phyloP scores from a whole-genome alignment of 2,888 invertebrate genomes.

The Cistogaster globosa region DNA sequence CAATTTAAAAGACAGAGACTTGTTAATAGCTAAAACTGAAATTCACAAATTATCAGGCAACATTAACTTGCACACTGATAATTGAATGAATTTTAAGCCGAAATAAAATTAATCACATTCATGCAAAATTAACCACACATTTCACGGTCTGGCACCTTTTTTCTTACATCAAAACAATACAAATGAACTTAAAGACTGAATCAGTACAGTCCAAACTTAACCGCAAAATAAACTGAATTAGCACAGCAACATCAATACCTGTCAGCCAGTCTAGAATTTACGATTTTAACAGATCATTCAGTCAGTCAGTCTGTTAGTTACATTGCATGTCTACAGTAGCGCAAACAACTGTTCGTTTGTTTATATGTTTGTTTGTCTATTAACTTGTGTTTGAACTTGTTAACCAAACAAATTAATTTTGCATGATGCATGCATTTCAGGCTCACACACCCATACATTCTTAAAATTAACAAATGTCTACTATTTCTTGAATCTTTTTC shows the following conservation, averaged over 20 bases:
- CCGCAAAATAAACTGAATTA: conserved; percentile 27
- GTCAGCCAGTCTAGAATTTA: conserved; percentile 60
- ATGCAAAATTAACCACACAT: conserved; percentile 52
- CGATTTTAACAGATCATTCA: conserved; percentile 59
- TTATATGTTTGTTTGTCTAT: conserved; percentile 4
- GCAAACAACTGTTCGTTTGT: conserved; percentile 7
- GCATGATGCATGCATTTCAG: conserved; percentile 50
- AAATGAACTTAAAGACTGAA: conserved; percentile 16
- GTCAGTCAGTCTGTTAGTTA: background rate
- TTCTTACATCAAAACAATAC: conserved; percentile 14
- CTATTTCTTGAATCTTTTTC: conserved; percentile 30
- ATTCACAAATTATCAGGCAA: no score
- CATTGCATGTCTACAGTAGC: conserved; percentile 15
- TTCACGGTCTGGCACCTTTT: conserved; percentile 54
- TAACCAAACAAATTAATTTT: conserved; percentile 67
- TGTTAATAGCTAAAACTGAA: no score
- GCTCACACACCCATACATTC: background rate
- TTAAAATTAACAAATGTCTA: conserved; percentile 33
- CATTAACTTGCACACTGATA: no score
- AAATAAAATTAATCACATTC: no score
- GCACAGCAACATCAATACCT: conserved; percentile 53
- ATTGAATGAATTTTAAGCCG: no score
- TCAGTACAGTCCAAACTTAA: conserved; percentile 41
- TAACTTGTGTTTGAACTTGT: conserved; percentile 61
- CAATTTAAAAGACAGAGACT: no score